Conservation (phyloP, 2,113 vertebrate genomes). For the Pedetes capensis region DNA sequence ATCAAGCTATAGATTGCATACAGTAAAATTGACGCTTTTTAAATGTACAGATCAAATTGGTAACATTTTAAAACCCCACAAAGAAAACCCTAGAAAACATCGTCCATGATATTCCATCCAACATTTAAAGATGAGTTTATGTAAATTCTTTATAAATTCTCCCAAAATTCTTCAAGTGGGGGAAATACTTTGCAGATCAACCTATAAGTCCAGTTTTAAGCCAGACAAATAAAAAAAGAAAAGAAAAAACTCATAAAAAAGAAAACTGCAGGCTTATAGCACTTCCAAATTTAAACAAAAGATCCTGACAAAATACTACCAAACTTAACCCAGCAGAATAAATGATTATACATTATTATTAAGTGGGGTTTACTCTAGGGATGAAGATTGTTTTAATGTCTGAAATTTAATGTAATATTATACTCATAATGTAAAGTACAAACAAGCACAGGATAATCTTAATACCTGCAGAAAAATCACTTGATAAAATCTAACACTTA, state of each 20-base stretch:
- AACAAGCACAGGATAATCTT: background rate
- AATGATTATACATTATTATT: too few relatives aligned
- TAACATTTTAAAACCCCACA: background rate
- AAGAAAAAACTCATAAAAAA: too few relatives aligned
- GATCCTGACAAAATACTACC: background rate
- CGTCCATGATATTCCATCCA: background rate
- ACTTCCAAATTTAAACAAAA: background rate
- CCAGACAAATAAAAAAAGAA: background rate
- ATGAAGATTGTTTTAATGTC: background rate
- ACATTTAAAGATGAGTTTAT: background rate
- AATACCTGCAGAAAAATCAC: background rate
- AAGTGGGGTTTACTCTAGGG: background rate
- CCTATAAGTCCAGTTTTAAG: background rate
- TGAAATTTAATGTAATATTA: background rate
- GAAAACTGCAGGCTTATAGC: background rate
- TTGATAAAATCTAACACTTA: too few relatives aligned
- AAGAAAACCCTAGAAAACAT: background rate
- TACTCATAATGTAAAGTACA: background rate
- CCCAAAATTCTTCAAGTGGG: background rate
- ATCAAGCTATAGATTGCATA: too few relatives aligned
- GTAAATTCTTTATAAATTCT: background rate
- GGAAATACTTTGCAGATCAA: background rate
- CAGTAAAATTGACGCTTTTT: background rate
- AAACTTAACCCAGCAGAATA: background rate
- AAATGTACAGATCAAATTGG: background rate